Evolutionary conservation across 1,140 invertebrate genomes (phyloP).

Genomic region (Cotesia typhae): DNA sequence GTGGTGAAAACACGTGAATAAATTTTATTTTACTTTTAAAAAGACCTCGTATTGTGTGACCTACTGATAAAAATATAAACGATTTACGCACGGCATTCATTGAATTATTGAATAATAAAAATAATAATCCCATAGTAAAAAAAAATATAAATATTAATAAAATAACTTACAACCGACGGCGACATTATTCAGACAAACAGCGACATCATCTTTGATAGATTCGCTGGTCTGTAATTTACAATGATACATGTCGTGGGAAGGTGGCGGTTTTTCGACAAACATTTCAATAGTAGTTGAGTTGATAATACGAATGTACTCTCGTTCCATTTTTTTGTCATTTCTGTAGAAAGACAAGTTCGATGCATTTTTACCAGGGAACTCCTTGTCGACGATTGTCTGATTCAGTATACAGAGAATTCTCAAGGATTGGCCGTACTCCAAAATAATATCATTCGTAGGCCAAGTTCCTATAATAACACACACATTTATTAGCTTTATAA

Average conservation of each 20-base stretch:
- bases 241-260: constrained; percentile 58
- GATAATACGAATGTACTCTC: constrained; percentile 58
- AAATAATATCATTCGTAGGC: constrained; percentile 66
- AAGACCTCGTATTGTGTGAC: background rate
- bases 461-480: constrained; percentile 58
- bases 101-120: background rate
- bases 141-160: constrained; percentile 3
- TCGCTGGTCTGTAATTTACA: constrained; percentile 57
- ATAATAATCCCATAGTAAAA: background rate
- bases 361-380: constrained; percentile 58
- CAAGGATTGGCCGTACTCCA: constrained; percentile 64
- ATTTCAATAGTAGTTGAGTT: constrained; percentile 66
- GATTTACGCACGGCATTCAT: constrained; percentile 1
- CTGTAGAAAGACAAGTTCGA: constrained; percentile 63
- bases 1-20: background rate
- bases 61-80: constrained; percentile 26
- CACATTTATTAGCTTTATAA: constrained; percentile 7
- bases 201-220: constrained; percentile 41
- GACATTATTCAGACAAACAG: constrained; percentile 50
- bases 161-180: constrained; percentile 66
- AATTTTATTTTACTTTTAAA: background rate
- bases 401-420: constrained; percentile 66
- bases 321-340: constrained; percentile 55
- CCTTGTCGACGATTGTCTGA: constrained; percentile 49
- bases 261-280: constrained; percentile 58